Evolutionary conservation across 1,140 invertebrate species (phyloP).

Genomic region (Ips nitidus): DNA sequence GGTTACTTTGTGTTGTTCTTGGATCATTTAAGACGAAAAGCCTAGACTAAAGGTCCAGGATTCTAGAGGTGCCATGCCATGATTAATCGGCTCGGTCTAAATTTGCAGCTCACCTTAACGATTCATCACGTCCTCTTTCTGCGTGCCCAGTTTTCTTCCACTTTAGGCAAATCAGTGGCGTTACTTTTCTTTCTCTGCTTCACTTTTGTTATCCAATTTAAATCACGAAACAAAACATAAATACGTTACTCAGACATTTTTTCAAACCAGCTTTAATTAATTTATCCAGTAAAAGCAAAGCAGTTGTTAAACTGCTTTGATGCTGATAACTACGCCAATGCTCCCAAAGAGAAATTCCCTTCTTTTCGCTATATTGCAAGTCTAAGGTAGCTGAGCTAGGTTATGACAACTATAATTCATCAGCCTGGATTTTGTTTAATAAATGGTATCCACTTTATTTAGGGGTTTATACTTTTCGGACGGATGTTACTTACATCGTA

Average conservation of each 20-base stretch:
- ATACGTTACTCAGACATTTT: neutral
- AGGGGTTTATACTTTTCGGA: slow-evolving; percentile 14
- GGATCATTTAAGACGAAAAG: slow-evolving; percentile 28
- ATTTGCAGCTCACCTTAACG: slow-evolving; percentile 34
- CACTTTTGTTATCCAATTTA: neutral
- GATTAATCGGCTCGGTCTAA: slow-evolving; percentile 32
- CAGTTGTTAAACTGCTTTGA: too few species aligned
- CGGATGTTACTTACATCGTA: slow-evolving; percentile 2
- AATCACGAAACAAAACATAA: neutral
- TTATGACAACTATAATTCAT: slow-evolving; percentile 29
- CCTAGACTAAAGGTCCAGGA: slow-evolving; percentile 29
- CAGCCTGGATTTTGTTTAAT: slow-evolving; percentile 23
- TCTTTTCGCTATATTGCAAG: neutral
- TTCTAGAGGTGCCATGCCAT: slow-evolving; percentile 11
- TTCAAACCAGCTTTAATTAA: too few species aligned
- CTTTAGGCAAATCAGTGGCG: slow-evolving; percentile 18
- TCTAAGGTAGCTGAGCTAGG: slow-evolving; percentile 25
- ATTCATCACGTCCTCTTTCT: slow-evolving; percentile 29
- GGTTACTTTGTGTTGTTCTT: neutral
- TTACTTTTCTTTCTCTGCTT: neutral
- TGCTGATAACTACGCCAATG: neutral
- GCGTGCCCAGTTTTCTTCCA: slow-evolving; percentile 18
- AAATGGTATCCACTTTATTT: slow-evolving; percentile 25
- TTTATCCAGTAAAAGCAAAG: too few species aligned
- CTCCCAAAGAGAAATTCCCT: neutral